Evolutionary conservation across 2,113 vertebrate species (phyloP).

Genomic region (Gavialis gangeticus): DNA sequence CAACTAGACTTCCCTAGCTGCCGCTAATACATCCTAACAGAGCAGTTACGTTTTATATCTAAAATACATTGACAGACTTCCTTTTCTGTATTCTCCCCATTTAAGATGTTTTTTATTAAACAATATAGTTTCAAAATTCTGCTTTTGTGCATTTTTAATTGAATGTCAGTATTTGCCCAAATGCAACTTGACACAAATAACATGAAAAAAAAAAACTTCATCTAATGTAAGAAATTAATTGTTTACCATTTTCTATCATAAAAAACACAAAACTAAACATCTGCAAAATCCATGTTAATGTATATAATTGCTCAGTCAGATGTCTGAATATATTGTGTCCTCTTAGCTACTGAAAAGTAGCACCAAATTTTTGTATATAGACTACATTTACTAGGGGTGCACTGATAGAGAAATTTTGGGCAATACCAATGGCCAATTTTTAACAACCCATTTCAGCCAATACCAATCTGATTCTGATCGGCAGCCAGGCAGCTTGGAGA

Average conservation of each 20-base stretch:
- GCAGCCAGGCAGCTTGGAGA: no score
- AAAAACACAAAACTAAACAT: neutral
- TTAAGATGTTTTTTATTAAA: neutral
- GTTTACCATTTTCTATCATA: neutral
- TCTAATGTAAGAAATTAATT: neutral
- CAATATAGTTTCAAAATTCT: rapidly evolving
- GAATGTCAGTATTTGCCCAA: neutral
- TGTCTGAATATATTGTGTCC: no score
- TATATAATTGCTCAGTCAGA: neutral
- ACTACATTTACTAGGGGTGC: no score
- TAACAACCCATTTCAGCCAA: no score
- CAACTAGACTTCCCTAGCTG: neutral
- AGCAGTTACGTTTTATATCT: neutral
- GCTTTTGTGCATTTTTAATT: neutral
- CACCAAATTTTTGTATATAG: no score
- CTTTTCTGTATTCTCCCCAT: neutral
- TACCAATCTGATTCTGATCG: no score
- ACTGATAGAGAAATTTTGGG: no score
- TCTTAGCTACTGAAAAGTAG: no score
- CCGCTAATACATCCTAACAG: neutral
- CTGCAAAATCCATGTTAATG: neutral
- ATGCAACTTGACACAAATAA: neutral
- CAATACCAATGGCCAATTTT: no score
- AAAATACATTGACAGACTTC: neutral
- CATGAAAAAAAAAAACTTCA: neutral